Percentiles rank a stretch among this genome's conserved stretches.
Evolutionary conservation across 2,113 vertebrate species (phyloP).

Genomic region (Antennarius striatus): DNA sequence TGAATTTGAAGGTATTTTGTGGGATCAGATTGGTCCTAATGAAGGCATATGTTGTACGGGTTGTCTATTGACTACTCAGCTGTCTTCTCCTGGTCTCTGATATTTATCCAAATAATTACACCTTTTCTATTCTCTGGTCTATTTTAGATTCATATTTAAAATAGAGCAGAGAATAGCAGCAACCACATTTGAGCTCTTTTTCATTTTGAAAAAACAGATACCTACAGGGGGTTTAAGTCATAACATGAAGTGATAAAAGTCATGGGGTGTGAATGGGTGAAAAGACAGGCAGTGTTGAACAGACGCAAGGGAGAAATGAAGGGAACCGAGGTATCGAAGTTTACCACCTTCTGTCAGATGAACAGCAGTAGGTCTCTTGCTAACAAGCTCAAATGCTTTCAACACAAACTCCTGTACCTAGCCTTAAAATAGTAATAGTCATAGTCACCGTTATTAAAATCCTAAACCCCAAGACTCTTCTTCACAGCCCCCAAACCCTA

Average conservation of each 20-base stretch:
- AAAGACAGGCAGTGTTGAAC: conserved; percentile 9
- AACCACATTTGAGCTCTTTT: too few relatives aligned
- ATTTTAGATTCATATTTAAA: too few relatives aligned
- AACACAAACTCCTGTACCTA: conserved; percentile 5
- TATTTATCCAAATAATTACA: not conserved
- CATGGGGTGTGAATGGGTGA: not conserved
- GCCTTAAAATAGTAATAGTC: not conserved
- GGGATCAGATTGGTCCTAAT: too few relatives aligned
- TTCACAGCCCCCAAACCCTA: conserved; percentile 13
- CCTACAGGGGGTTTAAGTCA: not conserved
- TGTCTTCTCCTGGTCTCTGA: not conserved
- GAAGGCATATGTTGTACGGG: too few relatives aligned
- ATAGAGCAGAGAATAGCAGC: too few relatives aligned
- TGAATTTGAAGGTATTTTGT: too few relatives aligned
- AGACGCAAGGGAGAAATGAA: conserved; percentile 14
- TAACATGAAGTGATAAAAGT: conserved; percentile 11
- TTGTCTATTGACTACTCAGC: not conserved
- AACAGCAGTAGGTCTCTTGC: conserved; percentile 35
- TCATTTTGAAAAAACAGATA: not conserved
- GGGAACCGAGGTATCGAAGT: conserved; percentile 20
- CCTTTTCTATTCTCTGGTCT: not conserved
- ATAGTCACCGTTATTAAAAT: conserved; percentile 8
- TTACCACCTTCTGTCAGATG: conserved; percentile 17
- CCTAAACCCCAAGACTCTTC: conserved; percentile 10
- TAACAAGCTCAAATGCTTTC: conserved; percentile 43